Percentiles rank a stretch among this genome's conserved stretches.
phyloP scores from a whole-genome alignment of 2,113 vertebrate species.

The Chaetorhynchus papuensis region DNA sequence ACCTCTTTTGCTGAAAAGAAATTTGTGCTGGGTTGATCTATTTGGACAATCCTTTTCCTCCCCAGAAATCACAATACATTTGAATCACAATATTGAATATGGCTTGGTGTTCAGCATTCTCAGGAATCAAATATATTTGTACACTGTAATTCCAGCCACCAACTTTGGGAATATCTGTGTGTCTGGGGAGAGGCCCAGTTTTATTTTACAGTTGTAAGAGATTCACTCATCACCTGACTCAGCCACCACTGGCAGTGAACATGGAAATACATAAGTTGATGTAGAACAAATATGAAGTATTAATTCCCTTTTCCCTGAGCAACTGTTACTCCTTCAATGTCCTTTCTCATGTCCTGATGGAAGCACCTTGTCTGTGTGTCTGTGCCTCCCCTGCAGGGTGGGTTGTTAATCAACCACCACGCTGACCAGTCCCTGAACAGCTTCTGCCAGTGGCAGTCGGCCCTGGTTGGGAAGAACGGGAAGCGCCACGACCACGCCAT shows the following conservation, averaged over 20 bases:
- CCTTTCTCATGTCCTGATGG: background rate
- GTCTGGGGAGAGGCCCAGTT: background rate
- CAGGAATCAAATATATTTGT: background rate
- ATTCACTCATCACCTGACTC: background rate
- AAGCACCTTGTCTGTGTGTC: background rate
- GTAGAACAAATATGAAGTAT: background rate
- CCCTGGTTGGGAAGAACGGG: constrained; percentile 87
- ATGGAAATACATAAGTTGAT: background rate
- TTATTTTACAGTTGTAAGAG: background rate
- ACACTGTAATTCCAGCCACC: background rate
- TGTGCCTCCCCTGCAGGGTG: constrained; percentile 74
- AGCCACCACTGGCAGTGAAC: background rate
- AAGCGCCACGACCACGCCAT: constrained; percentile 95
- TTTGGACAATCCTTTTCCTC: background rate
- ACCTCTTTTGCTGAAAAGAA: background rate
- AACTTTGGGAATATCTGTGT: background rate
- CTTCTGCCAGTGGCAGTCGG: constrained; percentile 98
- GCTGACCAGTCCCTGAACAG: constrained; percentile 97
- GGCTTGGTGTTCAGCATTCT: background rate
- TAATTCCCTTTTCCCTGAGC: background rate
- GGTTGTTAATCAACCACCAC: constrained; percentile 89
- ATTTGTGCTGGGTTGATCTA: background rate
- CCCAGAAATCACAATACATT: background rate
- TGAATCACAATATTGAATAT: background rate
- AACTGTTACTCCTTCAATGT: background rate